phyloP scores from a whole-genome alignment of 2,888 invertebrate genomes.

The Horisme vitalbata region DNA sequence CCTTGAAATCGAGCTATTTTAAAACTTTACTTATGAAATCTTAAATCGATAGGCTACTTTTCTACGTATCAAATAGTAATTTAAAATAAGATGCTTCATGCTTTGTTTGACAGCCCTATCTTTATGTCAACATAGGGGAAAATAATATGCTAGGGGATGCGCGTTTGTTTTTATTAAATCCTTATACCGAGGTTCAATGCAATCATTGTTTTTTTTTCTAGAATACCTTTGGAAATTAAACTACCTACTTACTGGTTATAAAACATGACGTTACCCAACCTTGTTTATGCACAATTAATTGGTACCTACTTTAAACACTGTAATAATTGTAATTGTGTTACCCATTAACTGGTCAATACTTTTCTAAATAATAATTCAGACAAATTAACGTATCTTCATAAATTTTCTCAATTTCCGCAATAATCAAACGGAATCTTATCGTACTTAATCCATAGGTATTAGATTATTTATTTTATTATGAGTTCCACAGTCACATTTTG shows the following conservation, averaged over 20 bases:
- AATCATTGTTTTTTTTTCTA: conserved; percentile 19
- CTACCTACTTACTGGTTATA: too few relatives aligned
- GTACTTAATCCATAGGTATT: conserved; percentile 31
- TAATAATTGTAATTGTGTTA: too few relatives aligned
- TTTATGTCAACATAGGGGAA: conserved; percentile 69
- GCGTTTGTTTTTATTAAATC: conserved; percentile 76
- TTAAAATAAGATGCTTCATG: too few relatives aligned
- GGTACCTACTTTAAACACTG: too few relatives aligned
- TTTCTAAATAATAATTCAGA: neutral
- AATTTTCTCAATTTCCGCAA: neutral
- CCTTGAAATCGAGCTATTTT: too few relatives aligned
- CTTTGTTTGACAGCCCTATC: conserved; percentile 52
- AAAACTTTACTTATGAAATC: too few relatives aligned
- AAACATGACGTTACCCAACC: too few relatives aligned
- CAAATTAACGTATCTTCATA: neutral
- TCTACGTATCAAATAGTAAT: too few relatives aligned
- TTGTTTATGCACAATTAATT: too few relatives aligned
- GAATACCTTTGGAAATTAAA: too few relatives aligned
- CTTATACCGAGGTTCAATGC: conserved; percentile 59
- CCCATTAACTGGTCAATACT: too few relatives aligned
- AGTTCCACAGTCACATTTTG: conserved; percentile 5
- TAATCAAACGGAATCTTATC: conserved; percentile 38
- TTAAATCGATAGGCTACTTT: too few relatives aligned
- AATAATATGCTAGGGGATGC: conserved; percentile 57
- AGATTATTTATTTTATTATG: conserved; percentile 27